Evolutionary conservation across 1,140 invertebrate genomes (phyloP), one percentile per base, ranked within the genome.

Genomic region (Tachypleus tridentatus): DNA sequence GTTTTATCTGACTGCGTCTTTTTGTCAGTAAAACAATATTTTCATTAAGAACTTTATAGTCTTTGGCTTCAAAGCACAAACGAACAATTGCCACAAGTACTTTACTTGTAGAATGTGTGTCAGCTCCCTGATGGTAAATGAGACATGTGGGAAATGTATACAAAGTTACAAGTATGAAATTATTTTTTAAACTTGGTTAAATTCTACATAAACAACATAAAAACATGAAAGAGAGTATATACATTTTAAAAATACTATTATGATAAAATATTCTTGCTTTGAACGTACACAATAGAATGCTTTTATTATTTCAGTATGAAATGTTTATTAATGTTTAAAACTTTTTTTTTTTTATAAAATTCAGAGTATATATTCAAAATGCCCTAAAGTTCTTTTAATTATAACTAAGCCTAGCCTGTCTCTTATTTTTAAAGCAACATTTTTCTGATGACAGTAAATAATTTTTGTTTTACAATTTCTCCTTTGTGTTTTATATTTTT

Each of bases 1-100:
- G 71, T 79, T 99, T 99, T 6, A 99, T 82, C 75, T 99, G 96
- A 49, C 93, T 93, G 58, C 97, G 84, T 73, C 96, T 84, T 77
- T 98, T 98, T 4, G 92, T 91, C 9, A 99, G 77, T 4, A 93
- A 73, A 49, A 91, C 82, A 73, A 99, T 92, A 72, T 97, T 90
- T 76, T 99, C 97, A 80, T 96, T 97, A 0, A 99, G 79, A 3
- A 87, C 84, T 74, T 86, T 83, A 89, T 91, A 99, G 73, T 97
- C 91, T 72, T 91, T 89, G 4, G 89, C 87, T 71, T 98, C 90
- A 77, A 85, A 91, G 76, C 94, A 98, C 62, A 99, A 86, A 77
- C 95, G 87, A 9, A 96, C 93, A 74, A 99, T 89, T 47, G 91
- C 87, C 7, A 97, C 87, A n/a, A 99, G 79, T 57, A 99, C 87